Evolutionary conservation across 2,888 invertebrate genomes (phyloP), one percentile per base, ranked within the genome.

Genomic region (Apamea sordens): DNA sequence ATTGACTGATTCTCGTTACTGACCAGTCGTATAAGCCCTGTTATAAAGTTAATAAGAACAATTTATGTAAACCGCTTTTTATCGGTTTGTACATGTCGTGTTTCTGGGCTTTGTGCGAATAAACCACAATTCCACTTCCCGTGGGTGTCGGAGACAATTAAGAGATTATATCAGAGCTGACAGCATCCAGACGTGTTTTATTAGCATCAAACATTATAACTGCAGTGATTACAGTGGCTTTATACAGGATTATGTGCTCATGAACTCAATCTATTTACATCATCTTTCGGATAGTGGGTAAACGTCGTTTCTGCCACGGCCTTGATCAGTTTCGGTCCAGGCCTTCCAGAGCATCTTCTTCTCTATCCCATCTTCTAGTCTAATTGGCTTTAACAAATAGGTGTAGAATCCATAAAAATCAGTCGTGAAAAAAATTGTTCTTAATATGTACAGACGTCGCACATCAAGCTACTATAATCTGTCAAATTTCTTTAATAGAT

Each of bases 11-110:
- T 47, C 70, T 79, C 50, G 68, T 88, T 64, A 79, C 78, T 84
- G 82, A 73, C 67, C 79, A 73, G 73, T 76, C 80, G 36, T 72
- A 79, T 79, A 77, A 85, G 80, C 75, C 61, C n/a, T 61, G 77
- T 82, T 79, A 79, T 83, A 77, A 85, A 82, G 69, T 56, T 77
- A 67, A 78, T 78, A 64, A 79, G 32, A 78, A 73, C 32, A 76
- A 76, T 80, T 77, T 77, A 68, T 18, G 18, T n/a, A 59, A 86
- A 79, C 83, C 24, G 75, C 61, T 72, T 80, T 80, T 70, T 67
- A 76, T 74, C 59, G 47, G 77, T 74, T 75, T 21, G 63, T 21
- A 79, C 78, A 28, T 24, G 74, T 75, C 78, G 32, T 28, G 74
- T 77, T 59, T 69, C 21, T 28, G 28, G 53, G 6, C 24, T 64